Base-by-base conservation (phyloP, 2,888 invertebrate genomes). In the Brachypterus glaber region DNA sequence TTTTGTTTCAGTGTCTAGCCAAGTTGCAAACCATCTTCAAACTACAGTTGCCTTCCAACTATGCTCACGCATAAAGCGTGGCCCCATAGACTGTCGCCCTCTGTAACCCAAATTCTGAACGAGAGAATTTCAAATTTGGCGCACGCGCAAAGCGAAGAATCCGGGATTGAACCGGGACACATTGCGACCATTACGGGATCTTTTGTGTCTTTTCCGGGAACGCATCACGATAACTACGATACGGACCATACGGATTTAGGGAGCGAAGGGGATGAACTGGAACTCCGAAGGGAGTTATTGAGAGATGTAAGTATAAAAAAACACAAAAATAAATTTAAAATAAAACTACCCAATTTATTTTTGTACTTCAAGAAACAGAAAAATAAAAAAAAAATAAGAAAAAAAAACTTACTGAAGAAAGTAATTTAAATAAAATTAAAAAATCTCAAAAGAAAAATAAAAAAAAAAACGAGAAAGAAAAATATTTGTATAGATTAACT, bases 191-290 rank as follows among this genome's bases (percentile, higher is more conserved):
- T 82, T 54, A 81, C 80, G 21, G 81, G 82, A 31, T 80, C 80
- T 1, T 68, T 81, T 49, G 68, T 55, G 21, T 64, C 64, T 60
- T 73, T 48, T 69, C 73, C 36, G 66, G 72, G 41, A 40, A 60
- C 55, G 53, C 72, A 51, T 66, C 70, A 49, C 33, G 80, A 79
- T 54, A 77, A 77, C 24, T 83, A 84, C 59, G 80, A 84, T 57
- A 84, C 84, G 35, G 85, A 85, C 60, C 83, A 84, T 55, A 85
- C 85, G 13, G 85, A 85, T 62, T 72, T 85, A 35, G 82, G 77
- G 44, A 86, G 85, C 34, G 86, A 87, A 57, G 67, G 76, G 48
- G 86, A 87, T 62, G 87, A 86, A 61, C 77, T 79, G 21, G 84
- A 86, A 59, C 71, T 83, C 50, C 72, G 81, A 41, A 69, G 82